Percentiles rank a stretch among this genome's conserved stretches.
Evolutionary conservation across 2,113 vertebrate species (phyloP).

Genomic region (Malaclemys terrapin): DNA sequence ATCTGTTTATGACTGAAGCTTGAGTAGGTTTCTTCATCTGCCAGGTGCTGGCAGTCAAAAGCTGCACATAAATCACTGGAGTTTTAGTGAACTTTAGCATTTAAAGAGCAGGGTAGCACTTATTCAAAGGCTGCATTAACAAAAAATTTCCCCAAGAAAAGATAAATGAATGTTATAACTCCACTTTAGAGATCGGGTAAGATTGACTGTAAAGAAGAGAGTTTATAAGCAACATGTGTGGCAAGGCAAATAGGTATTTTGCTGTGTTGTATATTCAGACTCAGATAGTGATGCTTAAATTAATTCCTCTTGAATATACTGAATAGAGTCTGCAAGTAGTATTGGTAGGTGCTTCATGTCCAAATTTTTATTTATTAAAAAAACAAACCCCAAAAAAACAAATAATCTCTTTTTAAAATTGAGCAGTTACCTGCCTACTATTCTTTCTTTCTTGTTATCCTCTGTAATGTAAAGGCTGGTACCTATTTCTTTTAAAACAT

Average conservation of each 20-base stretch:
- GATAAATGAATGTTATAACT: conserved; percentile 53
- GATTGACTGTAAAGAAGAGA: conserved; percentile 38
- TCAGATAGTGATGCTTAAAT: neutral
- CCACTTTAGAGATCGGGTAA: conserved; percentile 60
- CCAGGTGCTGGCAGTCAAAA: conserved; percentile 86
- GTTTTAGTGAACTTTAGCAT: conserved; percentile 83
- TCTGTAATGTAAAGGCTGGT: neutral
- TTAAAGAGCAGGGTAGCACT: conserved; percentile 74
- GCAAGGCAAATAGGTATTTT: conserved; percentile 22
- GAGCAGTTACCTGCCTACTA: conserved; percentile 43
- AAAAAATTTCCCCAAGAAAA: conserved; percentile 10
- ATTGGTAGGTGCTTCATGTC: neutral
- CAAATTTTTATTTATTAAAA: neutral
- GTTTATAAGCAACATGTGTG: conserved; percentile 5
- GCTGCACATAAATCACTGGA: conserved; percentile 80
- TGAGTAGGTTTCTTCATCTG: conserved; percentile 88
- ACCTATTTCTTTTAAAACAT: neutral
- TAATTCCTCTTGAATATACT: accelerated
- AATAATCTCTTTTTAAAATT: conserved; percentile 56
- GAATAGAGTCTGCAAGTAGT: neutral
- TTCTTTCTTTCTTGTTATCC: neutral
- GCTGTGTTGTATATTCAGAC: neutral
- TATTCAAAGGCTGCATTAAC: conserved; percentile 67
- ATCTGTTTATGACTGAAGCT: conserved; percentile 88
- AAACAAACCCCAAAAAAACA: conserved; percentile 9